Percentiles rank a stretch among this genome's conserved stretches.
Conservation (phyloP, 2,113 vertebrate genomes). For the Platichthys stellatus region DNA sequence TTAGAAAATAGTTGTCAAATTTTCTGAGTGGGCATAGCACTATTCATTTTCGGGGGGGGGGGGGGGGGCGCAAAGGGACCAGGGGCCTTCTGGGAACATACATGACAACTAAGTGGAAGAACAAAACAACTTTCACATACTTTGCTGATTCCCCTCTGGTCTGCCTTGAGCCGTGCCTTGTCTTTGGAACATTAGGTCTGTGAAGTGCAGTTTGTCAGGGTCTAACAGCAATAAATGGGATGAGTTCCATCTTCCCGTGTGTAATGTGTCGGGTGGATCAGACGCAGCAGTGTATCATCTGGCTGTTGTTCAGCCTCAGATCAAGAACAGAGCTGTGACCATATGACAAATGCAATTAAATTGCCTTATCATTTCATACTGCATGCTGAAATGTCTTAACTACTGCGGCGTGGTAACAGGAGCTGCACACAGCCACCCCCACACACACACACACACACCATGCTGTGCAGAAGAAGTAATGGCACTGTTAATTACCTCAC, state of each 20-base stretch:
- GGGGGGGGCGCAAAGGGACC: constrained; percentile 3
- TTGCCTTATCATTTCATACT: constrained; percentile 9
- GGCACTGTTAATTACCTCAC: constrained; percentile 66
- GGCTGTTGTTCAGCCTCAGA: constrained; percentile 41
- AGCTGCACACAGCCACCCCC: background rate
- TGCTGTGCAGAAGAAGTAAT: constrained; percentile 43
- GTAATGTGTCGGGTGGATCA: constrained; percentile 41
- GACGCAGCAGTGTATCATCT: constrained; percentile 29
- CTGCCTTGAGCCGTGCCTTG: constrained; percentile 17
- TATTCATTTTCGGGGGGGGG: constrained; percentile 34
- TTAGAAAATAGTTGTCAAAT: constrained; percentile 58
- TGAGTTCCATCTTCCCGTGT: constrained; percentile 24
- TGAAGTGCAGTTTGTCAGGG: constrained; percentile 52
- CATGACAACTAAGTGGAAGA: background rate
- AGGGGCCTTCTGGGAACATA: constrained; percentile 10
- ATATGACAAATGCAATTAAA: constrained; percentile 47
- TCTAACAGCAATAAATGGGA: constrained; percentile 42
- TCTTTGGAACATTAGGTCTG: constrained; percentile 35
- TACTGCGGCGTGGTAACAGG: constrained; percentile 19
- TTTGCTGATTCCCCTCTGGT: constrained; percentile 8
- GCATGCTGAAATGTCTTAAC: constrained; percentile 26
- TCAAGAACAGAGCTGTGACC: constrained; percentile 23
- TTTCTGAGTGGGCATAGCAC: constrained; percentile 27
- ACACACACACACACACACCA: constrained; percentile 10
- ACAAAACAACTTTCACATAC: constrained; percentile 28